Percentiles rank a stretch among this genome's conserved stretches.
Evolutionary conservation across 2,797 vertebrate genomes (phyloP).

Genomic region (Toxotes lorentzi): DNA sequence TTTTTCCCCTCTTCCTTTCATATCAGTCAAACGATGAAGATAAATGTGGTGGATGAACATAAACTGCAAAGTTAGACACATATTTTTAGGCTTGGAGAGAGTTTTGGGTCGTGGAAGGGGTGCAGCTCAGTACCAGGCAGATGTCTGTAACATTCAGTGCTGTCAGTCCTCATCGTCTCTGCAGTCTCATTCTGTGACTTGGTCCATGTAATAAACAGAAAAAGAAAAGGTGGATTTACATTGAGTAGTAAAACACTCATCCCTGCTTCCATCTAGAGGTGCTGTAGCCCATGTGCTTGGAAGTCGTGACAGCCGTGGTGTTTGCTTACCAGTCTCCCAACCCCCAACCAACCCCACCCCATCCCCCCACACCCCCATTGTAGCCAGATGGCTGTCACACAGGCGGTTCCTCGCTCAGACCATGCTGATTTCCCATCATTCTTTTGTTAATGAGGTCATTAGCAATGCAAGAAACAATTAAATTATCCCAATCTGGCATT

Average conservation of each 20-base stretch:
- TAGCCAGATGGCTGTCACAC: slow-evolving; percentile 87
- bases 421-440: slow-evolving; percentile 85
- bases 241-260: slow-evolving; percentile 26
- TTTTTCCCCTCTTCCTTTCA: not conserved
- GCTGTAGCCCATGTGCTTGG: slow-evolving; percentile 46
- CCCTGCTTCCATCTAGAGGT: slow-evolving; percentile 56
- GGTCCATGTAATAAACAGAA: not conserved
- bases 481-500: slow-evolving; percentile 82
- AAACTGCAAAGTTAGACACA: not conserved
- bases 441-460: slow-evolving; percentile 87
- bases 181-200: not conserved
- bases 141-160: not conserved
- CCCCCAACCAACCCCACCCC: slow-evolving; percentile 42
- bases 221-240: not conserved
- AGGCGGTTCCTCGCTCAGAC: slow-evolving; percentile 78
- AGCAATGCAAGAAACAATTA: slow-evolving; percentile 85
- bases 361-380: slow-evolving; percentile 45
- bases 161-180: not conserved
- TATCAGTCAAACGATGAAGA: not conserved
- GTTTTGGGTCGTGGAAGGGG: not conserved
- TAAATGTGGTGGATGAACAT: not conserved
- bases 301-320: slow-evolving; percentile 49
- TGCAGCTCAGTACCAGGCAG: not conserved
- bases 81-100: not conserved
- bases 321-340: slow-evolving; percentile 59